Evolutionary conservation across 2,888 invertebrate genomes (phyloP).

Genomic region (Polietes domitor): DNA sequence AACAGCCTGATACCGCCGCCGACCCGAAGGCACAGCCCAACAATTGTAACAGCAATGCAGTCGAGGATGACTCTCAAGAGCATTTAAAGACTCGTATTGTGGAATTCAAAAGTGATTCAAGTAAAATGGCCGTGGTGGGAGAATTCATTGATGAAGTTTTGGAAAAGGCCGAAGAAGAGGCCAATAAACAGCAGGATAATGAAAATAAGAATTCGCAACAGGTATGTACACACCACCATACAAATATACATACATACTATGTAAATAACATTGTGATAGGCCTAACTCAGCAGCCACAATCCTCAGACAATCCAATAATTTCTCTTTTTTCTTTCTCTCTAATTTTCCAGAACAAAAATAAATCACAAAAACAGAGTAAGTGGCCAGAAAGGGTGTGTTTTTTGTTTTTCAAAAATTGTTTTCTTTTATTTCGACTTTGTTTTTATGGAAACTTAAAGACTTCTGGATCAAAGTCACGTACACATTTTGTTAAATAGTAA

Average conservation of each 20-base stretch:
- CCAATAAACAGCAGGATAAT: constrained; percentile 81
- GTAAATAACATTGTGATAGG: background rate
- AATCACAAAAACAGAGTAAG: constrained; percentile 63
- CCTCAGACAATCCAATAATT: background rate
- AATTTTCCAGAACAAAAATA: constrained; percentile 56
- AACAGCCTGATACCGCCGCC: constrained; percentile 27
- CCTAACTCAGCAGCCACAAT: background rate
- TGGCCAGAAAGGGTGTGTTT: constrained; percentile 14
- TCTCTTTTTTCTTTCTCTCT: background rate
- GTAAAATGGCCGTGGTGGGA: constrained; percentile 83
- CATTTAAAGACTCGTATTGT: constrained; percentile 82
- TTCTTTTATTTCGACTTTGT: constrained; percentile 11
- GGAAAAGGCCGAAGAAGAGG: constrained; percentile 84
- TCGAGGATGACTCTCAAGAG: constrained; percentile 65
- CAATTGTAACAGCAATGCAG: constrained; percentile 41
- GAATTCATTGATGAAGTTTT: constrained; percentile 85
- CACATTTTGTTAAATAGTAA: constrained; percentile 76
- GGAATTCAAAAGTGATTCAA: constrained; percentile 84
- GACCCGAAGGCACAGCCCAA: constrained; percentile 43
- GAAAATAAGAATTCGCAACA: constrained; percentile 82
- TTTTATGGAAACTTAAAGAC: constrained; percentile 75
- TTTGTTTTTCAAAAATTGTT: constrained; percentile 7
- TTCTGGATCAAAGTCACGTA: constrained; percentile 73
- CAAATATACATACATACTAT: background rate
- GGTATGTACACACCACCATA: constrained; percentile 69